phyloP scores from a whole-genome alignment of 2,888 invertebrate genomes.

The Chesias legatella region DNA sequence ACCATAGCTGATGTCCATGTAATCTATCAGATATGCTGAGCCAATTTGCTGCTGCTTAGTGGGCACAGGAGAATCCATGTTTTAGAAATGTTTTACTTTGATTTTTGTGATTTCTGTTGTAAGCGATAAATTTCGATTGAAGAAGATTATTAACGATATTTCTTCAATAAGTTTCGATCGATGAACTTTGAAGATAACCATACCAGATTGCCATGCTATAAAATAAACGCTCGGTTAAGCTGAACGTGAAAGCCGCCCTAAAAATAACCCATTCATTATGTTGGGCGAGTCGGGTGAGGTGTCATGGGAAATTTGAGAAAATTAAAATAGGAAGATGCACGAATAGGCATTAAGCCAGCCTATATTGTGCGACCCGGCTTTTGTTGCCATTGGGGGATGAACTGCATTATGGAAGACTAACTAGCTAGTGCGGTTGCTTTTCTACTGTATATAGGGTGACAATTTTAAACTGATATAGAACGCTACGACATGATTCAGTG shows the following conservation, averaged over 20 bases:
- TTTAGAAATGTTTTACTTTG: too few relatives aligned
- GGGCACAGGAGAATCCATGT: too few relatives aligned
- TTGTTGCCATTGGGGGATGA: conserved; percentile 60
- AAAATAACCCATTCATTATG: conserved; percentile 50
- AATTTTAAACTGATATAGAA: conserved; percentile 22
- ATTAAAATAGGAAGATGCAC: conserved; percentile 80
- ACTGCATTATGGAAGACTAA: conserved; percentile 54
- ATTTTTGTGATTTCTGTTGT: too few relatives aligned
- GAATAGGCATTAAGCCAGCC: conserved; percentile 66
- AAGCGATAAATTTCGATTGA: too few relatives aligned
- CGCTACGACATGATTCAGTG: conserved; percentile 3
- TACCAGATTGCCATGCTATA: neutral
- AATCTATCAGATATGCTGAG: too few relatives aligned
- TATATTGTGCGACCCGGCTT: conserved; percentile 58
- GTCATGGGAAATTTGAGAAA: conserved; percentile 81
- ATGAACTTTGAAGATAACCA: too few relatives aligned
- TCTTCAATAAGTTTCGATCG: too few relatives aligned
- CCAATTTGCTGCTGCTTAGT: too few relatives aligned
- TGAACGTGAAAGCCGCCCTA: conserved; percentile 21
- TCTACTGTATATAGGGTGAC: conserved; percentile 19
- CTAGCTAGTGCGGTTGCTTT: conserved; percentile 48
- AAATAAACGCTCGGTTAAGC: conserved; percentile 8
- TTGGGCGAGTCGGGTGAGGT: conserved; percentile 73
- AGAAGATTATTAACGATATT: too few relatives aligned
- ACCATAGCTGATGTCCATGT: too few relatives aligned